Base-by-base conservation (phyloP, 2,797 vertebrate genomes). In the Pseudochromis fuscus region DNA sequence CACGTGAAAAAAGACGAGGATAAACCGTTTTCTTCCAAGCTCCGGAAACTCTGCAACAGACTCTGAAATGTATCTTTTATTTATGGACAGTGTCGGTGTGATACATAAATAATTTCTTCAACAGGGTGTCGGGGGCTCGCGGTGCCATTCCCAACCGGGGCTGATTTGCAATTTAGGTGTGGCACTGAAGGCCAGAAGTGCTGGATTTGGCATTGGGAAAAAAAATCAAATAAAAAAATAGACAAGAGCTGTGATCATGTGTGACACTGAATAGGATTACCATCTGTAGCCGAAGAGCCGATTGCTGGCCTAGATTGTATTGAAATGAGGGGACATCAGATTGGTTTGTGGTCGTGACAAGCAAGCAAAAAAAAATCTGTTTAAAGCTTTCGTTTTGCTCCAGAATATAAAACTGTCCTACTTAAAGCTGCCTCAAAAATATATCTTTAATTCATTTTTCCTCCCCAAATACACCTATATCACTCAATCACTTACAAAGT, bases 41-140 rank as follows among this genome's bases (percentile, higher is more conserved):
- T 67, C 67, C 19, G n/a, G 79, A 74, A 87, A 68, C 72, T 72
- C 59, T 51, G 72, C 46, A 82, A 66, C 75, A 84, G 75, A 78
- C 67, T 77, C 70, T 67, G 66, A 91, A 84, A 72, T 65, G 63
- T 82, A 90, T 91, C 71, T 88, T 90, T 89, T 92, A 88, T 93
- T 93, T 93, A 91, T 91, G 87, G 80, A 77, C 6, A 37, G 67
- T 63, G 61, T 87, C 61, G 48, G 67, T 88, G 77, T 81, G 86
- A 90, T 90, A 84, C 86, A 89, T 91, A 84, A 92, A 91, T 92
- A 90, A 92, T 92, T 91, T 89, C 85, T 88, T 55, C 74, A 75
- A 82, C 74, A 64, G 79, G 79, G 82, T 79, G 78, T 83, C 35
- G 31, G 72, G 58, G 69, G 79, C 67, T 76, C 11, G 69, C 16